Percentiles rank a stretch among this genome's conserved stretches.
Conservation (phyloP, 2,888 invertebrate species). For the Diaphora mendica region DNA sequence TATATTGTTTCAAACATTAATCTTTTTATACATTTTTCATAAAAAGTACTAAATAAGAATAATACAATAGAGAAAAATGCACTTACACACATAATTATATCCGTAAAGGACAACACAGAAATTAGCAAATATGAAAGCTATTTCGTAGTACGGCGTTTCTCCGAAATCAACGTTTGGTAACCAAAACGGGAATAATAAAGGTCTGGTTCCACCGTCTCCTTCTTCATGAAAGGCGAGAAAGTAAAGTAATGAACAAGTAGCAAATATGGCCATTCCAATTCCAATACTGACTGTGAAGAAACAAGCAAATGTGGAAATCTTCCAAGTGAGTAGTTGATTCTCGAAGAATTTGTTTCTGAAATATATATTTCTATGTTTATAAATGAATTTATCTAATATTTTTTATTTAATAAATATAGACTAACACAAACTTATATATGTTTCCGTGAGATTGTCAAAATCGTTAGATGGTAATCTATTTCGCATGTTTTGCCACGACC, state of each 20-base stretch:
- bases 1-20: too few species aligned
- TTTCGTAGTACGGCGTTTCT: slow-evolving; percentile 64
- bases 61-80: neutral
- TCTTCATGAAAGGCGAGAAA: slow-evolving; percentile 50
- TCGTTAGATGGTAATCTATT: too few species aligned
- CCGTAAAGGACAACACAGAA: slow-evolving; percentile 48
- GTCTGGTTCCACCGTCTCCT: slow-evolving; percentile 50
- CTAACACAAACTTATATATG: too few species aligned
- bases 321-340: slow-evolving; percentile 65
- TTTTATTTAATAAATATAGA: too few species aligned
- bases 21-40: too few species aligned
- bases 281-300: slow-evolving; percentile 47
- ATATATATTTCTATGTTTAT: neutral
- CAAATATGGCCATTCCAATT: slow-evolving; percentile 50
- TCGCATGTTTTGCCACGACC: too few species aligned
- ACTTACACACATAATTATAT: slow-evolving; percentile 68
- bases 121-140: slow-evolving; percentile 57
- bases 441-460: too few species aligned
- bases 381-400: too few species aligned
- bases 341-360: slow-evolving; percentile 64
- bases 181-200: slow-evolving; percentile 69
- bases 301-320: slow-evolving; percentile 52
- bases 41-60: neutral
- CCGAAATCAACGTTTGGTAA: slow-evolving; percentile 57
- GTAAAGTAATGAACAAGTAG: slow-evolving; percentile 47